Conservation (phyloP, 2,888 invertebrate species). For the Lasioglossum zephyrum region DNA sequence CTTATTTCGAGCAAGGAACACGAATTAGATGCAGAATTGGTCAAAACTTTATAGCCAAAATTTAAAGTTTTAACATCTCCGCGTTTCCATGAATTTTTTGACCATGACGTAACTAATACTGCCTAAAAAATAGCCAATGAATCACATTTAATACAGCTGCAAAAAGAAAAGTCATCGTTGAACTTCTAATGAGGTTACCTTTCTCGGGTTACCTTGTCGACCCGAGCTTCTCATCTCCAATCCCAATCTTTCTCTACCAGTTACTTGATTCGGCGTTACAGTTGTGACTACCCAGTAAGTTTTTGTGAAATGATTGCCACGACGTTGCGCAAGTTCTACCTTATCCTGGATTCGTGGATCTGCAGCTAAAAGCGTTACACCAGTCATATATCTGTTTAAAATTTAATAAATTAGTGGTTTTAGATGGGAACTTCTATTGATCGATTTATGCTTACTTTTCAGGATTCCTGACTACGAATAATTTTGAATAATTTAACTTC, state of each 20-base stretch:
- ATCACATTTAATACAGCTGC: not conserved
- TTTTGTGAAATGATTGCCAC: conserved; percentile 30
- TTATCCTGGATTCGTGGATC: conserved; percentile 32
- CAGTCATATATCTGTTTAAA: conserved; percentile 69
- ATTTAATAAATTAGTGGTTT: not conserved
- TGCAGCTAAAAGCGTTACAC: conserved; percentile 68
- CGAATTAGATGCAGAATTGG: conserved; percentile 71
- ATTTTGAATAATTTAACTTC: conserved; percentile 60
- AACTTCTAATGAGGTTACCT: conserved; percentile 24
- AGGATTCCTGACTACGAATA: conserved; percentile 61
- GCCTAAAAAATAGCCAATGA: conserved; percentile 66
- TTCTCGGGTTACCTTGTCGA: not conserved
- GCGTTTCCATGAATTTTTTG: conserved; percentile 57
- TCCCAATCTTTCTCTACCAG: conserved; percentile 64
- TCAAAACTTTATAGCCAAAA: conserved; percentile 72
- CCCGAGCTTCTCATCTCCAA: conserved; percentile 43
- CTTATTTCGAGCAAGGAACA: conserved; percentile 80
- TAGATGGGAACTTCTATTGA: not conserved
- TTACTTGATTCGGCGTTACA: conserved; percentile 50
- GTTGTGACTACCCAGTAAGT: conserved; percentile 73
- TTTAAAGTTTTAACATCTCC: conserved; percentile 68
- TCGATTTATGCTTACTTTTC: conserved; percentile 67
- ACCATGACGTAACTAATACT: conserved; percentile 67
- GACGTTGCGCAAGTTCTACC: conserved; percentile 46
- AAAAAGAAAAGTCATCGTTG: not conserved